phyloP scores from a whole-genome alignment of 2,797 vertebrate genomes.

The Chelmon rostratus region DNA sequence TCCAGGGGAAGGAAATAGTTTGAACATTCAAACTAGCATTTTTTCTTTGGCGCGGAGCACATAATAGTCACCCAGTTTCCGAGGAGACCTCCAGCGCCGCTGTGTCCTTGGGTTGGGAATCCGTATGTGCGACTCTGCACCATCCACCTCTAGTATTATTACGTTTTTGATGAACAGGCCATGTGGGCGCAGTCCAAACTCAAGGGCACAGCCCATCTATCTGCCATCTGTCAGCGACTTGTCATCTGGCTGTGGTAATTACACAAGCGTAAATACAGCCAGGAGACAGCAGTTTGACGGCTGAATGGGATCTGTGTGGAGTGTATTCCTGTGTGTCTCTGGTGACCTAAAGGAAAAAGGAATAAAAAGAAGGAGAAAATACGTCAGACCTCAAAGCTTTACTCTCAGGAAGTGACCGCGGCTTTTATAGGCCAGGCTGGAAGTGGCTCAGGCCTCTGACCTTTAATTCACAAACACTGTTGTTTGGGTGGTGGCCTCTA shows the following conservation, averaged over 20 bases:
- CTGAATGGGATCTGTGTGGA: conserved; percentile 57
- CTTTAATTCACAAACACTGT: conserved; percentile 48
- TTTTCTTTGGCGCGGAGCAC: conserved; percentile 28
- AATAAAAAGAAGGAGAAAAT: conserved; percentile 26
- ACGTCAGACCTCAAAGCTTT: conserved; percentile 41
- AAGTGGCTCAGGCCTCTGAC: conserved; percentile 48
- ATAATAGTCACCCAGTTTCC: conserved; percentile 40
- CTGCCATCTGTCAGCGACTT: conserved; percentile 79
- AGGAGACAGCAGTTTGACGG: conserved; percentile 68
- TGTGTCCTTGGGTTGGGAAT: conserved; percentile 67
- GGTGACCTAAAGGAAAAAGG: conserved; percentile 39
- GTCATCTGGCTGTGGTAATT: conserved; percentile 82
- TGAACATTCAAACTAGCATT: conserved; percentile 57
- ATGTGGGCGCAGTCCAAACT: conserved; percentile 60
- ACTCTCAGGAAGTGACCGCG: conserved; percentile 39
- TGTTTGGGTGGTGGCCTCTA: conserved; percentile 51
- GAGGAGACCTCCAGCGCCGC: conserved; percentile 38
- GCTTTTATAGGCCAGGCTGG: conserved; percentile 61
- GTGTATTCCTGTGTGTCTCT: conserved; percentile 44
- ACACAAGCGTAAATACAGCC: conserved; percentile 76
- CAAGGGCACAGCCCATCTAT: conserved; percentile 76
- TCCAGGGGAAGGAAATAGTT: conserved; percentile 44
- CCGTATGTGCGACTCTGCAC: conserved; percentile 36
- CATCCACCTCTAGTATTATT: conserved; percentile 65
- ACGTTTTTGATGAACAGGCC: conserved; percentile 75